Base-by-base conservation (phyloP, 2,888 invertebrate species). In the Poecilus cupreus region DNA sequence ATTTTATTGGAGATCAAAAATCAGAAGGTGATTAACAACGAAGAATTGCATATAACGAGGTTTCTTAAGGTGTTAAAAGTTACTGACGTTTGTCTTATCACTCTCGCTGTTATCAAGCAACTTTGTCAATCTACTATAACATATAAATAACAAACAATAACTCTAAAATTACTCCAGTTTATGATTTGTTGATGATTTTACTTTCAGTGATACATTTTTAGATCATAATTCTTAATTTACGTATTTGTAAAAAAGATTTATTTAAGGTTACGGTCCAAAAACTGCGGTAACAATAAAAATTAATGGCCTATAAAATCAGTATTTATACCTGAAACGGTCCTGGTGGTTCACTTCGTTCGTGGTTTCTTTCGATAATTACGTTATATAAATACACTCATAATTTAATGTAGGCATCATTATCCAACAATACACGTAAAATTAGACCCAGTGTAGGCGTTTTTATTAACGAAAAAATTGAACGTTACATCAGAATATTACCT, bases 371-470 rank as follows among this genome's bases (percentile, higher is more conserved):
- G 22, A 22, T 54, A 54, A 54, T 22, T 54, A 43, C 22, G 22
- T 54, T 54, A 18, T 54, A 54, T 54, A 54, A 54, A 54, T 54
- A 54, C 49, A 49, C 16, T 49, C 8, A 32, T 32, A 43, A 43
- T 43, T 13, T 3, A n/a, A 43, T 10, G 11, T 1, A 43, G 43
- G 1, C 43, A n/a, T 43, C 43, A 11, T 13, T 43, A 3, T 43
- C 13, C 16, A 8, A 54, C 54, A 54, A 54, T 22, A 54, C 22
- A 54, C 8, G n/a, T 11, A 11, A 54, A 54, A 54, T 54, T 54
- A 54, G 22, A 54, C 2, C 8, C n/a, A 54, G 11, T 8, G 22
- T 54, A 3, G 43, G 22, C 54, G 22, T 11, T 22, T 11, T 3
- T 10, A 54, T 54, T 11, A 22, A 22, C n/a, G 10, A 1, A 20